A percentile compares a stretch with the other conserved stretches of the same genome.
phyloP scores from a whole-genome alignment of 2,888 invertebrate species.

The Cataglyphis altisquamis region DNA sequence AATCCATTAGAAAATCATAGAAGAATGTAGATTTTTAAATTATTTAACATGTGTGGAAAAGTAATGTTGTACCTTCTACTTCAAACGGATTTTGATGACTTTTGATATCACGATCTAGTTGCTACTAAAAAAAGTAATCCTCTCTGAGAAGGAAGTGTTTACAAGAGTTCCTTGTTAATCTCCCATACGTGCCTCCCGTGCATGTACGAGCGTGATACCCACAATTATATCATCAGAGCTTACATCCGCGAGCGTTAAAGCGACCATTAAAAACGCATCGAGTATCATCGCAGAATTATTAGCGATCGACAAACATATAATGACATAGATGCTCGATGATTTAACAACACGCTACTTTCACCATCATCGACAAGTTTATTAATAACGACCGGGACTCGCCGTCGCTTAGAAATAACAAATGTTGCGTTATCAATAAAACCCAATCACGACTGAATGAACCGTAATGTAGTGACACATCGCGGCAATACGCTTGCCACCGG shows the following conservation, averaged over 20 bases:
- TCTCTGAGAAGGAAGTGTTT: slow-evolving; percentile 10
- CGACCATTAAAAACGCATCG: slow-evolving; percentile 39
- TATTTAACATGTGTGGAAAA: background rate
- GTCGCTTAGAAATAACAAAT: slow-evolving; percentile 34
- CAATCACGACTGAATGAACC: slow-evolving; percentile 31
- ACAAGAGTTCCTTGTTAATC: background rate
- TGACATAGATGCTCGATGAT: background rate
- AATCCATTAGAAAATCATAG: background rate
- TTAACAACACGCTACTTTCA: slow-evolving; percentile 42
- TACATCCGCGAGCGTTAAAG: slow-evolving; percentile 21
- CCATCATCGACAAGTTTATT: slow-evolving; percentile 42
- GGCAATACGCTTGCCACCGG: slow-evolving; percentile 8
- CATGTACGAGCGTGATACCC: background rate
- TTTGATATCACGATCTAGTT: slow-evolving; percentile 4
- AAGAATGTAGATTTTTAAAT: background rate
- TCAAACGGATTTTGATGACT: background rate
- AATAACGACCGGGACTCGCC: slow-evolving; percentile 11
- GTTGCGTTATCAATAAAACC: slow-evolving; percentile 43
- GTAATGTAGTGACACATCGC: slow-evolving; percentile 9
- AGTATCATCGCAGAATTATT: slow-evolving; percentile 24
- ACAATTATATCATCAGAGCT: slow-evolving; percentile 35
- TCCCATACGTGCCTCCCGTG: background rate
- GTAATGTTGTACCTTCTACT: background rate
- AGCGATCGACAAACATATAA: slow-evolving; percentile 33
- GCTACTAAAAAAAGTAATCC: background rate